A percentile compares a stretch with the other conserved stretches of the same genome.
Conservation (phyloP, 2,797 vertebrate species). For the Cyclura pinguis region DNA sequence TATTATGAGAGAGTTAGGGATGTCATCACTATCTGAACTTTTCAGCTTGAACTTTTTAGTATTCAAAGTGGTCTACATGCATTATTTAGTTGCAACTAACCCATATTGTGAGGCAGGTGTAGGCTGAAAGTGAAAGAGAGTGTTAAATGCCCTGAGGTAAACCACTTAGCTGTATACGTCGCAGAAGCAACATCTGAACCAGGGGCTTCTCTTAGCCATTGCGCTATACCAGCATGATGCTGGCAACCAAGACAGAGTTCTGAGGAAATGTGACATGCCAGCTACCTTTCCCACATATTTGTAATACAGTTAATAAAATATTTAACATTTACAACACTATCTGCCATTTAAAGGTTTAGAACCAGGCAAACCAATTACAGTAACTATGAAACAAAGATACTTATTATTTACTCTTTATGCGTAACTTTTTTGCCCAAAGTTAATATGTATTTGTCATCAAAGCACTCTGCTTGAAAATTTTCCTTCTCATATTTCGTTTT, state of each 20-base stretch:
- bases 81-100: neutral
- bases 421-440: neutral
- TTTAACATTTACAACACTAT: neutral
- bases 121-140: neutral
- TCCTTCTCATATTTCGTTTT: neutral
- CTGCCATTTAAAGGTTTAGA: neutral
- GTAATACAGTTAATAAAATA: neutral
- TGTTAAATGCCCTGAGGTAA: neutral
- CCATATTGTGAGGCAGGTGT: no score
- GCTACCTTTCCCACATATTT: neutral
- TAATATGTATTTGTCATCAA: neutral
- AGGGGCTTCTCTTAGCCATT: neutral
- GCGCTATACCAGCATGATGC: neutral
- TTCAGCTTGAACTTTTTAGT: neutral
- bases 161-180: neutral
- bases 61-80: neutral
- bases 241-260: neutral
- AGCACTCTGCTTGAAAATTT: neutral
- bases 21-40: neutral
- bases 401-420: constrained; percentile 3
- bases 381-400: neutral
- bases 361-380: neutral
- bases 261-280: neutral
- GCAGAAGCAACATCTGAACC: neutral
- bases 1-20: neutral